Evolutionary conservation across 2,888 invertebrate species (phyloP), one percentile per base, ranked within the genome.

Genomic region (Tiliacea citrago): DNA sequence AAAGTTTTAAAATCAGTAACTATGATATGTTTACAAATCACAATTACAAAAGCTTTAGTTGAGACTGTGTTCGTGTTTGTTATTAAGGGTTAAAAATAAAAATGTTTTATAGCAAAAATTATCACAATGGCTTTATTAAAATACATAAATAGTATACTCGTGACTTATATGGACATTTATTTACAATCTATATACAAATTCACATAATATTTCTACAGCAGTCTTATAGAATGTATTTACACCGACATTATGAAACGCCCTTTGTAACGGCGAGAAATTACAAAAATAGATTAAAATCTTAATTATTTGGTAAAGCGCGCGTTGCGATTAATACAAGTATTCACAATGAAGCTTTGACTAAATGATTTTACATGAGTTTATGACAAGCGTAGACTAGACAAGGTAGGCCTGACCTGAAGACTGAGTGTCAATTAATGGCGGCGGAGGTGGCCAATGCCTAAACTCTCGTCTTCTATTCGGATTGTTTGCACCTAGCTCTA

Each of bases 401-500:
- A 96, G 95, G 84, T 96, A 96, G 88, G 96, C 96, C 91, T 96
- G 96, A 89, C 96, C 96, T 83, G 95, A 94, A 69, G 94, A 93
- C 83, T 95, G 96, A 66, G 95, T 94, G 85, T 95, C 95, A 75
- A 96, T 94, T 76, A 96, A 74, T 18, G 96, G 95, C 16, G 96
- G 96, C 16, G 96, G 96, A 10, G 96, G 95, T 1, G 95, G 95
- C 96, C 96, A 96, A 74, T 96, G 95, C 86, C 96, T 92, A 70
- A 95, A 94, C 65, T 96, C 96, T 79, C 95, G 92, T 82, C 96
- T 92, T 83, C 96, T 91, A 85, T 94, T 96, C 39, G 93, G 94
- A 90, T 95, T 94, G 90, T 93, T 94, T 69, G 92, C 95, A 84
- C 95, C 98, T 91, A 98, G 96, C 87, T 98, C 98, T 93, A 98